A percentile compares a stretch with the other conserved stretches of the same genome.
Conservation (phyloP, 2,113 vertebrate species). For the Thomomys bottae region DNA sequence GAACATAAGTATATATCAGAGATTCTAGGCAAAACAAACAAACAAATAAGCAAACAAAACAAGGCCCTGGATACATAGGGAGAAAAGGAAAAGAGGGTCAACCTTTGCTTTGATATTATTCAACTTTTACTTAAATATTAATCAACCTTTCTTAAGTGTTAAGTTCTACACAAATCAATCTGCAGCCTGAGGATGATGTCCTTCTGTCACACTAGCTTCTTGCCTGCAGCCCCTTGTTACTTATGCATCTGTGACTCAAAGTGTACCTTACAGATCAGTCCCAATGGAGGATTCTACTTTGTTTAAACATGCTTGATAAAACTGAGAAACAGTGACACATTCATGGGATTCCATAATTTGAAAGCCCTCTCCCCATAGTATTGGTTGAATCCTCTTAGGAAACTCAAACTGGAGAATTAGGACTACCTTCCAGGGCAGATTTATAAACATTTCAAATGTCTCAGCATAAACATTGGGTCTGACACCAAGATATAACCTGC, state of each 20-base stretch:
- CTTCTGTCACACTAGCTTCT: background rate
- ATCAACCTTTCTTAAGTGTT: too few species aligned
- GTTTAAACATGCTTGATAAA: background rate
- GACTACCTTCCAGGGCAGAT: background rate
- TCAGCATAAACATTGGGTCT: rapidly evolving
- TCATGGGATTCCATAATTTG: background rate
- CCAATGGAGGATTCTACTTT: background rate
- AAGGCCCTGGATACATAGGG: too few species aligned
- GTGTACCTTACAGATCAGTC: background rate
- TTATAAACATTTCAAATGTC: background rate
- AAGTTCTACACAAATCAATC: background rate
- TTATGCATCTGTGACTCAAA: background rate
- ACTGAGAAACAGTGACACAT: background rate
- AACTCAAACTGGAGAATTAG: background rate
- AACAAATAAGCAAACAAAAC: background rate
- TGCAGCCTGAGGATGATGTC: rapidly evolving
- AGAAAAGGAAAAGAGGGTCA: too few species aligned
- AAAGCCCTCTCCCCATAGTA: background rate
- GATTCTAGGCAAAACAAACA: background rate
- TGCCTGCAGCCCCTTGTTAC: background rate
- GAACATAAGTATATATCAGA: background rate
- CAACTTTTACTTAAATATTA: background rate
- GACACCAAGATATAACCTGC: background rate
- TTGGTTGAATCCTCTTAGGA: background rate
- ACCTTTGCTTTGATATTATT: background rate